Percentiles rank a stretch among this genome's conserved stretches.
Conservation (phyloP, 2,888 invertebrate species). For the Drosophila longiperda region DNA sequence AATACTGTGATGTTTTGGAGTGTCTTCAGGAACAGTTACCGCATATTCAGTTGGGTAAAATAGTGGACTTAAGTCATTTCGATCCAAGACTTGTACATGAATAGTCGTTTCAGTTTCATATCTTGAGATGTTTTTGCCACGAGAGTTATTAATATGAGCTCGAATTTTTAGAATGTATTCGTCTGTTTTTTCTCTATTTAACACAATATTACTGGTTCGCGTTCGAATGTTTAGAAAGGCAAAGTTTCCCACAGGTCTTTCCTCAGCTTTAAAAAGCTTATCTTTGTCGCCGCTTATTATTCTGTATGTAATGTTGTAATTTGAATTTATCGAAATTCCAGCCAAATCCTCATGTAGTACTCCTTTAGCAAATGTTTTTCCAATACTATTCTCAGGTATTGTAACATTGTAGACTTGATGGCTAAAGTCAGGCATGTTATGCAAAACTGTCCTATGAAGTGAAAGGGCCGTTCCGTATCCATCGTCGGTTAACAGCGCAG, state of each 20-base stretch:
- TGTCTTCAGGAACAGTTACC: constrained; percentile 94
- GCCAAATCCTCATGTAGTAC: constrained; percentile 90
- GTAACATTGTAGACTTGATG: constrained; percentile 92
- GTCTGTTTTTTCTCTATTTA: constrained; percentile 96
- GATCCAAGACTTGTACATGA: constrained; percentile 91
- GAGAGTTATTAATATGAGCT: constrained; percentile 87
- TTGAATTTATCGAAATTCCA: constrained; percentile 89
- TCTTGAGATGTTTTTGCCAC: constrained; percentile 86
- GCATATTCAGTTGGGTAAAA: constrained; percentile 96
- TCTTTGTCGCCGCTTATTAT: constrained; percentile 95
- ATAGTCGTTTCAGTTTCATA: constrained; percentile 90
- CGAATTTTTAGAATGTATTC: constrained; percentile 92
- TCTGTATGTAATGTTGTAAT: constrained; percentile 91
- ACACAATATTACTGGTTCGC: constrained; percentile 93
- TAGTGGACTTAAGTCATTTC: constrained; percentile 96
- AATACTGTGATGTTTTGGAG: constrained; percentile 92
- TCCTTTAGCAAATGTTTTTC: constrained; percentile 92
- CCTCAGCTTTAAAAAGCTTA: constrained; percentile 96
- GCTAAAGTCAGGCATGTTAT: constrained; percentile 86
- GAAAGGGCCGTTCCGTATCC: constrained; percentile 17
- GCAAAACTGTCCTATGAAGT: constrained; percentile 28
- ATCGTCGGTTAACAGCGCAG: constrained; percentile 44
- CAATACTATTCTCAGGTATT: constrained; percentile 96
- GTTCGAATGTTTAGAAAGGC: constrained; percentile 96
- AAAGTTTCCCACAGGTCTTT: constrained; percentile 95